These are phyloP conservation scores for Dicyrtomina minuta DNA, from an alignment of 2,888 invertebrate species.

Conservation along the genomic window DNA sequence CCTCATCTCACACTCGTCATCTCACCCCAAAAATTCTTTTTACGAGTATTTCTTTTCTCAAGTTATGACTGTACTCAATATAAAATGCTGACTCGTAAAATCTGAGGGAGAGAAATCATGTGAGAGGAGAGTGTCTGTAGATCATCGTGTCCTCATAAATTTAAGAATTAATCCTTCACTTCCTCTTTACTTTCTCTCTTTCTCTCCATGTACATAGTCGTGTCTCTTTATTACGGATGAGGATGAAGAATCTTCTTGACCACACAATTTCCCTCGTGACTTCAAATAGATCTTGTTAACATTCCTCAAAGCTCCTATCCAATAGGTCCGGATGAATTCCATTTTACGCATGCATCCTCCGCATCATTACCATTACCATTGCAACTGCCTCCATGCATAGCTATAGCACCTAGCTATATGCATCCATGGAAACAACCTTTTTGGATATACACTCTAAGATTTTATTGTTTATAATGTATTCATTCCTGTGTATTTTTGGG, in stretches of 20 bases:
- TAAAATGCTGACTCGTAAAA: slow-evolving; percentile 14
- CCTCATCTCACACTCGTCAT: not conserved
- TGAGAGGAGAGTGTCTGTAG: not conserved
- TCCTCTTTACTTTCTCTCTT: not conserved
- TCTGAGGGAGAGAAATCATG: not conserved
- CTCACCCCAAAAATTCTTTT: slow-evolving; percentile 8
- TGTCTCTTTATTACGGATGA: not conserved
- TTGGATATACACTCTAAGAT: no score
- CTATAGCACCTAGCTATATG: no score
- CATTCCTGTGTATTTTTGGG: no score
- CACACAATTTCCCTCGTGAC: slow-evolving; percentile 6
- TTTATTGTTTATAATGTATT: no score
- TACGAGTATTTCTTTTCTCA: slow-evolving; percentile 20
- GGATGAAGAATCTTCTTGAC: slow-evolving; percentile 2
- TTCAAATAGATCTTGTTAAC: no score
- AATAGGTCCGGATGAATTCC: no score
- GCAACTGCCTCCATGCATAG: no score
- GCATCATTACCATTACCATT: no score
- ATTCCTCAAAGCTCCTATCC: no score
- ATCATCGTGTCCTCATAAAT: not conserved
- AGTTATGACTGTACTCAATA: slow-evolving; percentile 17
- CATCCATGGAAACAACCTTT: no score
- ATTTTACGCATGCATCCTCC: no score
- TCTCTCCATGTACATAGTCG: not conserved
- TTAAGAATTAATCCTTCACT: not conserved